Conservation (phyloP, 2,113 vertebrate genomes). For the Corythoichthys haematopterus region DNA sequence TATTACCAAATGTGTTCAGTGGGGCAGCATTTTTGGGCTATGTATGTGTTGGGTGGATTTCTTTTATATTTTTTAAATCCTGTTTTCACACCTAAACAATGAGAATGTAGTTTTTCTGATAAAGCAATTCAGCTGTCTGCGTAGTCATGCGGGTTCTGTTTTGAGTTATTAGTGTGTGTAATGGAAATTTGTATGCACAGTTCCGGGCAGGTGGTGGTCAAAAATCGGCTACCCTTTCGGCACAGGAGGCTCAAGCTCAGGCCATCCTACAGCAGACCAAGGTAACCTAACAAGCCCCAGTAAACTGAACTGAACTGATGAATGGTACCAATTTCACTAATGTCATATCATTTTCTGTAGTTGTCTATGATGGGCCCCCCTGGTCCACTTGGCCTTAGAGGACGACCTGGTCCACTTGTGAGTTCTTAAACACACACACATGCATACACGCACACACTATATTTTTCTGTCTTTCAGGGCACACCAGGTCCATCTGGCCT, state of each 20-base stretch:
- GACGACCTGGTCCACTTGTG: slow-evolving; percentile 88
- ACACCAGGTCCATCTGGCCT: slow-evolving; percentile 77
- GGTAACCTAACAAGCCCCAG: slow-evolving; percentile 52
- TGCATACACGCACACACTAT: not conserved
- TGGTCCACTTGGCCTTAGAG: slow-evolving; percentile 86
- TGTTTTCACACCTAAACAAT: not conserved
- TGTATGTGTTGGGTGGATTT: slow-evolving; percentile 5
- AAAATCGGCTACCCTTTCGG: slow-evolving; percentile 80
- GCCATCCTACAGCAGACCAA: slow-evolving; percentile 94
- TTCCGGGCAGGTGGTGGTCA: slow-evolving; percentile 88
- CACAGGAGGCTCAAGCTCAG: slow-evolving; percentile 93
- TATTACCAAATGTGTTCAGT: not conserved
- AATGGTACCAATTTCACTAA: not conserved
- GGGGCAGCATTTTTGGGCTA: not conserved
- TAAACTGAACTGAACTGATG: not conserved
- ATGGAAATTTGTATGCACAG: slow-evolving; percentile 55
- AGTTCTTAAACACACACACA: slow-evolving; percentile 45
- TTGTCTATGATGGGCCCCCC: slow-evolving; percentile 87
- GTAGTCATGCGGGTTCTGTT: no score
- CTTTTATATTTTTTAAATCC: slow-evolving; percentile 1
- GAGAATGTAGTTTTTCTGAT: not conserved
- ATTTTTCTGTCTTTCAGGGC: slow-evolving; percentile 67
- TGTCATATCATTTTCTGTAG: slow-evolving; percentile 56
- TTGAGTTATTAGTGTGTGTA: no score
- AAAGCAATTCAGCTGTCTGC: no score